Evolutionary conservation across 2,113 vertebrate genomes (phyloP).

Genomic region (Actenoides lindsayi): DNA sequence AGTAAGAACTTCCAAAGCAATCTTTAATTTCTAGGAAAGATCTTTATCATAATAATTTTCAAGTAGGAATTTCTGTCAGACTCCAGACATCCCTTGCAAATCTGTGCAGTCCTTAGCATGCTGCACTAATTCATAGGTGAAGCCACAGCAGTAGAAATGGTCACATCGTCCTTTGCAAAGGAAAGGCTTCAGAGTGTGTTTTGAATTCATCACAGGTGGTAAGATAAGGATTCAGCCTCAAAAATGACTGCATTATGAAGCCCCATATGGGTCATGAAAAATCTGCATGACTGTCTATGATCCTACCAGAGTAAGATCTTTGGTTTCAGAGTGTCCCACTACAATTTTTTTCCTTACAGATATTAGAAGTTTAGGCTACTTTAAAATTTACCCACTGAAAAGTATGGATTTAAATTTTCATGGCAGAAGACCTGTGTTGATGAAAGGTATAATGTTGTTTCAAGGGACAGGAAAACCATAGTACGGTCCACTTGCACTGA

Average conservation of each 20-base stretch:
- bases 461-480: not conserved
- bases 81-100: not conserved
- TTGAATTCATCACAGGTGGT: not conserved
- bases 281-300: not conserved
- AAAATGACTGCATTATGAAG: not conserved
- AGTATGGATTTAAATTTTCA: not conserved
- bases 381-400: not conserved
- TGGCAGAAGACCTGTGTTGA: not conserved
- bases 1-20: constrained; percentile 38
- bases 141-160: not conserved
- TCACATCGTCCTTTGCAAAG: not conserved
- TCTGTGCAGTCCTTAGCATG: not conserved
- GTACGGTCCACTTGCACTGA: not conserved
- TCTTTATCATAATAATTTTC: not conserved
- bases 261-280: not conserved
- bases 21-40: constrained; percentile 29
- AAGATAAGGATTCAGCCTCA: not conserved
- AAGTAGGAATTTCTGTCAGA: not conserved
- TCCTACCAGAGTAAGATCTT: not conserved
- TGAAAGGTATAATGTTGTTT: not conserved
- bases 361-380: not conserved
- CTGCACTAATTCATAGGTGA: not conserved
- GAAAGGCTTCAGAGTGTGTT: not conserved
- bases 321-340: not conserved
- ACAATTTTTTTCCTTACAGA: not conserved